Base-by-base conservation (phyloP, 1,140 invertebrate species). In the Heliconius nattereri region DNA sequence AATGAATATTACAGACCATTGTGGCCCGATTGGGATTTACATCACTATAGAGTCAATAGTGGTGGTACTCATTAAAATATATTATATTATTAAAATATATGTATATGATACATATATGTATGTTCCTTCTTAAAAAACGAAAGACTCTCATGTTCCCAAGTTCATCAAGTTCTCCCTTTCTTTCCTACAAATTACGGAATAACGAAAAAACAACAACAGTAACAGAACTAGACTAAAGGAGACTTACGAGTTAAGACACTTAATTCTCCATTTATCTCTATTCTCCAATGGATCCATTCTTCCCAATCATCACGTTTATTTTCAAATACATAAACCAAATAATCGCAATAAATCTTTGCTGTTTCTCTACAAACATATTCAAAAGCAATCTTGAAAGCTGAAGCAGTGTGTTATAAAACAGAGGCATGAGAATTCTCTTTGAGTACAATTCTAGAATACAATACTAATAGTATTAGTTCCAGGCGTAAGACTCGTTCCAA, bases 401-500 rank as follows among this genome's bases (percentile, higher is more conserved):
- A 26, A 66, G 5, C n/a, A 57, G 9, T 23, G 8, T 23, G 3
- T 23, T 23, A 1, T 3, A 29, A 16, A 66, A 66, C 60, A 29
- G 11, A 66, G 60, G 26, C 5, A 66, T 66, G 60, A 29, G 60
- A 66, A 66, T 66, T 66, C 60, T 66, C 71, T 72, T 72, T 72
- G 71, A 72, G 20, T 29, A 20, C n/a, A 35, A 72, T 72, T 72
- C 71, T 72, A 72, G 71, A 20, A 37, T 40, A 71, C 11, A 72
- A 72, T 72, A 32, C 71, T 37, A 72, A 72, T 72, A 72, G 20
- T 72, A 72, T 72, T 35, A 72, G 35, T 72, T 32, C 32, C 71
- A n/a, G 71, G 32, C 35, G 71, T 37, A 72, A 40, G 71, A 72
- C 71, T 29, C 3, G 60, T 66, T 66, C 26, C 60, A 66, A 66